Evolutionary conservation across 1,140 invertebrate species (phyloP).

Genomic region (Prorops nasuta): DNA sequence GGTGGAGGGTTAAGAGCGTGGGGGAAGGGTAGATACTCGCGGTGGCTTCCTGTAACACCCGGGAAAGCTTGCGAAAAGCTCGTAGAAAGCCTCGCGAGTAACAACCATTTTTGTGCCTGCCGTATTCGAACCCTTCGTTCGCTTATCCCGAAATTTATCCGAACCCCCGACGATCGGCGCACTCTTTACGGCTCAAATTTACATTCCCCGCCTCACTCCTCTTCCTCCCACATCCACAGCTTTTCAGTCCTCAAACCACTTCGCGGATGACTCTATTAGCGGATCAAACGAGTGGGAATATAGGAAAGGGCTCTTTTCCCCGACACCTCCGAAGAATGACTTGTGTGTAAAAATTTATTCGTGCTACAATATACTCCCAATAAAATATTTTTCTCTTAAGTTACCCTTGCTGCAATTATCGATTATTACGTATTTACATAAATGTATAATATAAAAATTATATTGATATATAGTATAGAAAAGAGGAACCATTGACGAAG

Average conservation of each 20-base stretch:
- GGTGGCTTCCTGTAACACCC: background rate
- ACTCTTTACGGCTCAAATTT: slow-evolving; percentile 14
- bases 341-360: too few species aligned
- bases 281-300: slow-evolving; percentile 9
- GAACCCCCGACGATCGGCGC: background rate
- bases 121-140: slow-evolving; percentile 4
- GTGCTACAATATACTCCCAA: too few species aligned
- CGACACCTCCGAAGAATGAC: too few species aligned
- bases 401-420: too few species aligned
- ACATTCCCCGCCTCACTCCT: slow-evolving; percentile 3
- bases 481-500: too few species aligned
- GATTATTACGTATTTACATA: too few species aligned
- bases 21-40: background rate
- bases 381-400: too few species aligned
- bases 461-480: too few species aligned
- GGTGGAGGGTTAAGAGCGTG: background rate
- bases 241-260: too few species aligned
- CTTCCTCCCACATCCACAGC: too few species aligned
- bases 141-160: slow-evolving; percentile 10
- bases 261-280: slow-evolving; percentile 18
- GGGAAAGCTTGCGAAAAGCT: background rate
- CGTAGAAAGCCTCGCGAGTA: background rate
- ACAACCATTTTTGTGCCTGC: background rate
- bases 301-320: too few species aligned
- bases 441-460: too few species aligned